Evolutionary conservation across 2,888 invertebrate genomes (phyloP), one percentile per base, ranked within the genome.

Genomic region (Cerceris rybyensis): DNA sequence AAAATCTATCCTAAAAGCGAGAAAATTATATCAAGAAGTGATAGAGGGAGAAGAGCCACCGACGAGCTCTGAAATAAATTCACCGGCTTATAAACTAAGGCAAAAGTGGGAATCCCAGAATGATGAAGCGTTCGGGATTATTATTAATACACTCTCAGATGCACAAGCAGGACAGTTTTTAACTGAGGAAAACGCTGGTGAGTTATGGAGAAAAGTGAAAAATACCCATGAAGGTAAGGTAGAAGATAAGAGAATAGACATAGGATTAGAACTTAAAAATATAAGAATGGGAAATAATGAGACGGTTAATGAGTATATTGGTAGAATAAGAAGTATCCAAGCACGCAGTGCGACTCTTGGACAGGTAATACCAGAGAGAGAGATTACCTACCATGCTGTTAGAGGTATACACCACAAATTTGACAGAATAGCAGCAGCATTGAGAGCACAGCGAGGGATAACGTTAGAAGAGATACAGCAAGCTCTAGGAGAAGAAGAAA

Each of bases 151-250:
- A 8, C 13, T 60, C 5, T 60, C 59, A n/a, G 60, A 59, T n/a
- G 68, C 58, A 39, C 68, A 68, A 49, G 68, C 68, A 8, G 49
- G 68, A n/a, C 59, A 68, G 41, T 69, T 69, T 50, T 14, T 69
- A 6, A 39, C 13, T 7, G 68, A 69, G 11, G 52, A 5, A 2
- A 43, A 11, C 6, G 68, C 59, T 9, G 17, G 14, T n/a, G 60
- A 41, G 49, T 39, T 60, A 60, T 69, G 68, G 68, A 8, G 49
- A 14, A 14, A 58, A 11, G 39, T 69, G 6, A 50, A 69, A 41
- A 52, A 7, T 13, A 49, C 7, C 9, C 17, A 69, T 17, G 50
- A 39, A 14, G 68, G 60, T 6, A 69, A 69, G 13, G 52, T 52
- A 13, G 68, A 69, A 60, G 68, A 69, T 28, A 43, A 49, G 41